Evolutionary conservation across 1,140 invertebrate genomes (phyloP), one percentile per base, ranked within the genome.

Genomic region (Euwallacea fornicatus): DNA sequence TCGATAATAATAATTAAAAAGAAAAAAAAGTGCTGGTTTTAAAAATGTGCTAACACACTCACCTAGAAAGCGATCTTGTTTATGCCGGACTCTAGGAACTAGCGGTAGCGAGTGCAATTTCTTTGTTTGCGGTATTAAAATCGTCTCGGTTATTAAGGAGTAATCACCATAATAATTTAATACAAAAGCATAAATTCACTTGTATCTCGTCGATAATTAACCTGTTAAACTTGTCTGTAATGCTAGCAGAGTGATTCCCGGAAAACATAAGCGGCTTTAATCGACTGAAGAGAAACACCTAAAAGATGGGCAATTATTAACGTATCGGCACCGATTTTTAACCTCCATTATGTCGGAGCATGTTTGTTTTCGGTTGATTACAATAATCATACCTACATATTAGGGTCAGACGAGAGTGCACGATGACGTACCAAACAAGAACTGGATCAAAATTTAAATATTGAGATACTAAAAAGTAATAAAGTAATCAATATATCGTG

Each of bases 241-340:
- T 55, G 59, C 60, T 69, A 56, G 60, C 61, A 63, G 68, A 69
- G 68, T 69, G 68, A 69, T 69, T 69, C 68, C 68, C 59, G 68
- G 68, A 69, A 69, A 69, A 69, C 68, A 58, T 69, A 69, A 69
- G 68, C 44, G 47, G 61, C 60, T 69, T 64, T 69, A 43, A 66
- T 66, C 54, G 42, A 54, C 53, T 66, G 53, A 66, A 55, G 54
- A 66, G 64, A 66, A 66, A 66, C 54, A 66, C 64, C 64, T 58
- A 66, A 66, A 56, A 43, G 64, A 56, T 66, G 33, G 41, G 50
- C 47, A 66, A 55, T 66, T 66, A 66, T 56, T 56, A 43, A 66
- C 43, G 54, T 16, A 66, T 56, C 53, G 63, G 13, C 47, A 42
- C 47, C 16, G 41, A 54, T 55, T 55, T 61, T 47, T 66, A 42